Evolutionary conservation across 2,888 invertebrate genomes (phyloP), one percentile per base, ranked within the genome.

Genomic region (Linnaemya tessellans): DNA sequence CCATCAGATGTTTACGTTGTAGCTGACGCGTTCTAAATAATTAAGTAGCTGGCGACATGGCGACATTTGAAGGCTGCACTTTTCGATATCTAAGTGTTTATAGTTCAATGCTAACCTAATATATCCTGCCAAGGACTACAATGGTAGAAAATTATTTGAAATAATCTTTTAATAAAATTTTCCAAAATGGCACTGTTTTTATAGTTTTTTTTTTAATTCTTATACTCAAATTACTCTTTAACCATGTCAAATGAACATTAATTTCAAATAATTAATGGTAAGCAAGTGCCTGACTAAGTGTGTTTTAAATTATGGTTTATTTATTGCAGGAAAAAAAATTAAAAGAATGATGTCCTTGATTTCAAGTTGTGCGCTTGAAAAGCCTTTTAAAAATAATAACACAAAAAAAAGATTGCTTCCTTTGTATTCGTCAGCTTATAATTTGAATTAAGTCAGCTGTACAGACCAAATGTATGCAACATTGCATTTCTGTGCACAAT

Each of bases 341-440:
- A 5, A 30, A n/a, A n/a, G n/a, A 46, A 18, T 9, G 60, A 46
- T 77, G 84, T 84, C 84, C 84, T 84, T 84, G 84, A 84, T 80
- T 71, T 80, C 0, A 79, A 70, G 43, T 65, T 70, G 9, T 25
- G 5, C 46, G n/a, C 58, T 51, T 68, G 20, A 70, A 68, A 79
- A 73, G 11, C 20, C 49, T 49, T 38, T 22, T 25, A 62, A 46
- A 10, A 51, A n/a, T 18, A 7, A 18, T 10, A 18, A 58, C 15
- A 11, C 5, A 11, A 18, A 38, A 25, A 25, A 68, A 25, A 60
- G 51, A 25, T 49, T 58, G 13, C 65, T 67, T 68, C 56, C 8
- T 77, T 77, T 11, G 15, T 71, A 77, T 65, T 65, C 60, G 62
- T 64, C 56, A 56, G 41, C 62, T 56, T 80, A 77, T 60, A 80